Conservation (phyloP, 2,113 vertebrate genomes). For the Phalacrocorax aristotelis region DNA sequence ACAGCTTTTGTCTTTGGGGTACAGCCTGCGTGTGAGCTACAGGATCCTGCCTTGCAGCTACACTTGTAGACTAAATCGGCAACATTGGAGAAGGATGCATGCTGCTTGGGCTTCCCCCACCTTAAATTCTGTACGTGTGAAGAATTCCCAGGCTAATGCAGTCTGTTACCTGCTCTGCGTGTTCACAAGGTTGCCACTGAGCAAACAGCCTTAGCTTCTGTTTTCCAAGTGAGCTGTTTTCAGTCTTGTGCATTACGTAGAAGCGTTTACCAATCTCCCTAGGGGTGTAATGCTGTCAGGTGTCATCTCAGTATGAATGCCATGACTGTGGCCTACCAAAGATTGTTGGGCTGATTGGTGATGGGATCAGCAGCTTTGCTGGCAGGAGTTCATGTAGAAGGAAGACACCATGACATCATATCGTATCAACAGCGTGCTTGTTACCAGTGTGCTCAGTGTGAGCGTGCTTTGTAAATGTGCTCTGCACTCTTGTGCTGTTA, state of each 20-base stretch:
- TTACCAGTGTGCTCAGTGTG: rapidly evolving
- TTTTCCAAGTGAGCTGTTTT: background rate
- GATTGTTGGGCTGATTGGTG: background rate
- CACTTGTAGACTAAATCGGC: background rate
- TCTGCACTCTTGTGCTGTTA: rapidly evolving
- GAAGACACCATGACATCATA: background rate
- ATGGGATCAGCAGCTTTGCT: background rate
- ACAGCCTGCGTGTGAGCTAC: background rate
- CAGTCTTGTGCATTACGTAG: background rate
- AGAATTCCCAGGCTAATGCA: background rate
- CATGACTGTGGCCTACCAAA: background rate
- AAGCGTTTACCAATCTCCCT: background rate
- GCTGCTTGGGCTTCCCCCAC: background rate
- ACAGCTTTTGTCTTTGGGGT: background rate
- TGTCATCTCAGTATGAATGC: background rate
- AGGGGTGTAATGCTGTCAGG: background rate
- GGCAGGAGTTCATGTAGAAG: background rate
- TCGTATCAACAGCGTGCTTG: background rate
- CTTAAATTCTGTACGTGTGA: background rate
- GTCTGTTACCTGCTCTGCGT: background rate
- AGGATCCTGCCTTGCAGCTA: background rate
- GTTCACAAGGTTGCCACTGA: background rate
- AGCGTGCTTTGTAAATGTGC: rapidly evolving
- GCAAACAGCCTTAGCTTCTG: background rate
- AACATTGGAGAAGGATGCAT: background rate